Conservation (phyloP, 2,888 invertebrate species). For the Parnassius mnemosyne region DNA sequence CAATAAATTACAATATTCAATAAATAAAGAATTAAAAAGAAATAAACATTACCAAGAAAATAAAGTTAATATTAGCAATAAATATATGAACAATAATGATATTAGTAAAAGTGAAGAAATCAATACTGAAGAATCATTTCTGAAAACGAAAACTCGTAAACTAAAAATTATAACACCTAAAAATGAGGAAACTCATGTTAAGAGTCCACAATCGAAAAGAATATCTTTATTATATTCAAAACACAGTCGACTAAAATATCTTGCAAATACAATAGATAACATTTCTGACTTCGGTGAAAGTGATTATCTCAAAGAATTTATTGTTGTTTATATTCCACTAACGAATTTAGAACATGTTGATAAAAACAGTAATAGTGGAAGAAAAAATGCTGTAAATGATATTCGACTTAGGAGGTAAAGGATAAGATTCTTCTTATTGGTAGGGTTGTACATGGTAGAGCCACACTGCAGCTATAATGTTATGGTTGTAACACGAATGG, state of each 20-base stretch:
- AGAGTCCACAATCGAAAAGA: neutral
- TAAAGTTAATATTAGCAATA: neutral
- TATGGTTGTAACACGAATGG: too few relatives aligned
- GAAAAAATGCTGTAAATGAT: neutral
- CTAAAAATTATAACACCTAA: slow-evolving; percentile 5
- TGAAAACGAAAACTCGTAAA: neutral
- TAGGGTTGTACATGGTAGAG: too few relatives aligned
- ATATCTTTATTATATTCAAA: neutral
- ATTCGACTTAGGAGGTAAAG: neutral
- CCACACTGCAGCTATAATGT: too few relatives aligned
- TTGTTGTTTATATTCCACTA: slow-evolving; percentile 34
- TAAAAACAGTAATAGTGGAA: slow-evolving; percentile 2
- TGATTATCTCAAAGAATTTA: slow-evolving; percentile 35
- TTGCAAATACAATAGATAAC: neutral
- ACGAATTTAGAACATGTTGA: slow-evolving; percentile 10
- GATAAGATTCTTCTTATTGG: too few relatives aligned
- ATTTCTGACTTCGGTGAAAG: slow-evolving; percentile 9
- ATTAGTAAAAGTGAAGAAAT: slow-evolving; percentile 10
- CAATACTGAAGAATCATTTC: slow-evolving; percentile 7
- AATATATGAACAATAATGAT: slow-evolving; percentile 7
- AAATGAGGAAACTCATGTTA: neutral
- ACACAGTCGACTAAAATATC: neutral
- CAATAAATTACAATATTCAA: neutral
- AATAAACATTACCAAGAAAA: neutral
- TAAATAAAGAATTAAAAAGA: neutral